Conservation (phyloP, 2,888 invertebrate genomes). For the Pachycephus smyrnensis region DNA sequence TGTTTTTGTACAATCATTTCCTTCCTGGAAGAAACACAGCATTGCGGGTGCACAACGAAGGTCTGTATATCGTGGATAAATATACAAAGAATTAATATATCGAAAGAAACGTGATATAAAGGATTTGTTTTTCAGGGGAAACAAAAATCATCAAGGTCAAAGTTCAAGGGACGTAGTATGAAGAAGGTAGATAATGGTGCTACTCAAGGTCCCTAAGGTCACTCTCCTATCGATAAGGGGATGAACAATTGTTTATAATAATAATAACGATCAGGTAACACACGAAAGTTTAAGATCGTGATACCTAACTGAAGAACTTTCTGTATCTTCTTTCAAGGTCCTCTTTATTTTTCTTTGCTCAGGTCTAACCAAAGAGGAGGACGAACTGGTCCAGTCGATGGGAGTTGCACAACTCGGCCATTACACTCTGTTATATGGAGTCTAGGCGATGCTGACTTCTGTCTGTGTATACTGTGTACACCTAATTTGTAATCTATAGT, state of each 20-base stretch:
- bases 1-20: conserved; percentile 18
- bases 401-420: not conserved
- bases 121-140: not conserved
- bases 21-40: not conserved
- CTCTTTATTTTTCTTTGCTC: not conserved
- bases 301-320: not conserved
- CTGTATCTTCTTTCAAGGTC: not conserved
- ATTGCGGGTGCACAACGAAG: not conserved
- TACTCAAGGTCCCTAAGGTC: not conserved
- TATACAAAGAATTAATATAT: not conserved
- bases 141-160: not conserved
- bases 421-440: not conserved
- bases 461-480: not conserved
- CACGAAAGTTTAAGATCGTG: not conserved
- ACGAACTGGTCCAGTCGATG: not conserved
- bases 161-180: not conserved
- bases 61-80: not conserved
- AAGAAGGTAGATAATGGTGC: not conserved
- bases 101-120: not conserved
- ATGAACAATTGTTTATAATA: not conserved
- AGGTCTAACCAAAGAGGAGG: not conserved
- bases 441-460: not conserved
- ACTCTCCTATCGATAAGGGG: not conserved
- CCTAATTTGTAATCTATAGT: not conserved
- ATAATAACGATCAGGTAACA: not conserved